These are phyloP conservation scores for Rhagologus leucostigma DNA, from an alignment of 2,113 vertebrate species.

Conservation along the genomic window DNA sequence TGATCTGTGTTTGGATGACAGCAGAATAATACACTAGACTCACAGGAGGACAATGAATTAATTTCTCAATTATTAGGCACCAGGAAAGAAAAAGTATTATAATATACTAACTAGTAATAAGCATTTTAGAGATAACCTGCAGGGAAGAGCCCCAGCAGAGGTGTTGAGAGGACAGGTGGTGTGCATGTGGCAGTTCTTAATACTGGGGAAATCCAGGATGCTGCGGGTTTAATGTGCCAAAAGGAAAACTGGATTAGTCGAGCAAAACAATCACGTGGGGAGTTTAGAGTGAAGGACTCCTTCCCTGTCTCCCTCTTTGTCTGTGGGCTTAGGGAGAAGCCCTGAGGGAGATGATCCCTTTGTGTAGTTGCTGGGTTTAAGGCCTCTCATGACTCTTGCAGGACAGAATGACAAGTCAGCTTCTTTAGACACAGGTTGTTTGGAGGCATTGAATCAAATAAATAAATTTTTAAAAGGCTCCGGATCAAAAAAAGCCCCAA, in stretches of 20 bases:
- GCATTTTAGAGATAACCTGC: background rate
- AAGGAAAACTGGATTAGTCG: background rate
- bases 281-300: background rate
- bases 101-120: background rate
- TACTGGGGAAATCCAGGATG: background rate
- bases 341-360: background rate
- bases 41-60: constrained; percentile 32
- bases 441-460: background rate
- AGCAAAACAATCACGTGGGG: background rate
- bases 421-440: background rate
- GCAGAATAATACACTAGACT: constrained; percentile 33
- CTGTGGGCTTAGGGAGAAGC: background rate
- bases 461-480: background rate
- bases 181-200: background rate
- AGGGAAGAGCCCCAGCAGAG: background rate
- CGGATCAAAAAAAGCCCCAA: background rate
- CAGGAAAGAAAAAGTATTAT: background rate
- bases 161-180: background rate
- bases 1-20: constrained; percentile 36
- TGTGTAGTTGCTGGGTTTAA: background rate
- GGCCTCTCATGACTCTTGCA: background rate
- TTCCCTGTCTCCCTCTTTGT: background rate
- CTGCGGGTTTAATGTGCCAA: background rate
- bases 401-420: background rate
- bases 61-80: constrained; percentile 23